These are phyloP conservation scores for Bos javanicus DNA, from an alignment of 2,113 vertebrate species.

Conservation along the genomic window DNA sequence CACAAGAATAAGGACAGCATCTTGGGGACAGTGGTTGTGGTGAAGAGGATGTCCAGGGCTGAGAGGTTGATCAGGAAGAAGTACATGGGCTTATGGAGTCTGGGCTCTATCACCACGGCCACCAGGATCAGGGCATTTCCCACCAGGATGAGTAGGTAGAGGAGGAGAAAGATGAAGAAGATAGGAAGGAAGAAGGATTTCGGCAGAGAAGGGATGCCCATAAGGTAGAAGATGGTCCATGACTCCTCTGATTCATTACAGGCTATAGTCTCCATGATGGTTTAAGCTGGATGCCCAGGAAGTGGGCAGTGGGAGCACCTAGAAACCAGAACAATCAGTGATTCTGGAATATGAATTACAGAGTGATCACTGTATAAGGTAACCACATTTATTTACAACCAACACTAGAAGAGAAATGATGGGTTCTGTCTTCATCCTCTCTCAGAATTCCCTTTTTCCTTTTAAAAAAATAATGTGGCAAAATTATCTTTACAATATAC, in stretches of 20 bases:
- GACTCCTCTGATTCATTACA: conserved; percentile 49
- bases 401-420: background rate
- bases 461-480: background rate
- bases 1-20: conserved; percentile 62
- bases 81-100: conserved; percentile 76
- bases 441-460: background rate
- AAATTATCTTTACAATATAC: background rate
- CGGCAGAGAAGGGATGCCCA: conserved; percentile 59
- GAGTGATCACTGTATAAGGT: background rate
- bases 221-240: conserved; percentile 46
- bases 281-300: background rate
- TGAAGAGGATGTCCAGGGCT: conserved; percentile 62
- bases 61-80: conserved; percentile 74
- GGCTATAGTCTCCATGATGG: background rate
- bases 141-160: conserved; percentile 63
- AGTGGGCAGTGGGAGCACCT: background rate
- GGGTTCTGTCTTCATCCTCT: background rate
- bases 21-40: conserved; percentile 70
- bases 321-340: background rate
- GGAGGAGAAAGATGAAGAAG: conserved; percentile 57
- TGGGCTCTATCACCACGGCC: conserved; percentile 51
- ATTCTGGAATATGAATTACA: background rate
- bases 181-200: conserved; percentile 36
- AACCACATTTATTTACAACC: background rate
- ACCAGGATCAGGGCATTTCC: conserved; percentile 53